These are phyloP conservation scores for Timandra comae DNA, from an alignment of 2,888 invertebrate genomes.

Conservation along the genomic window DNA sequence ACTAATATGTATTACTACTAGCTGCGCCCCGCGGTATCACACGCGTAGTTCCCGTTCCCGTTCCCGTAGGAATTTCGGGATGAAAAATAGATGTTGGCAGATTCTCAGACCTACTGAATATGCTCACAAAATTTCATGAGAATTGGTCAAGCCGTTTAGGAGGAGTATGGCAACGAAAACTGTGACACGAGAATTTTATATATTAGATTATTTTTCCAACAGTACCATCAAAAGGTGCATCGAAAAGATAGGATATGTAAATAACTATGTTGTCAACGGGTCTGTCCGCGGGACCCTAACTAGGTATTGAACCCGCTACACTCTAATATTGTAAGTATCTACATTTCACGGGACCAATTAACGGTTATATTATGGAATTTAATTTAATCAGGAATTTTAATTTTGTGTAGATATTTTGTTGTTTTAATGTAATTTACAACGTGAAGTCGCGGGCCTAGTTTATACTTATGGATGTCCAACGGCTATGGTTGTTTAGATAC, in stretches of 20 bases:
- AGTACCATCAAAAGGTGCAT: constrained; percentile 40
- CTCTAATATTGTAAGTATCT: constrained; percentile 1
- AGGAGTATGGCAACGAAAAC: no score
- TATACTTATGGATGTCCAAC: no score
- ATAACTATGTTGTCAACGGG: constrained; percentile 35
- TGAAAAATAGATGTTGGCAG: no score
- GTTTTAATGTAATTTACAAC: constrained; percentile 11
- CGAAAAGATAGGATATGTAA: constrained; percentile 44
- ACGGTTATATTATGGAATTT: constrained; percentile 17
- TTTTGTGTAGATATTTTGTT: constrained; percentile 9
- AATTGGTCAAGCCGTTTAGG: no score
- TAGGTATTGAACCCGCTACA: not conserved
- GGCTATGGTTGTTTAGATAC: no score
- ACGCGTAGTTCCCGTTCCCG: no score
- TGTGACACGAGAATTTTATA: not conserved
- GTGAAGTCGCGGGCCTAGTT: no score
- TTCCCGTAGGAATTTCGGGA: no score
- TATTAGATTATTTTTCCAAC: constrained; percentile 12
- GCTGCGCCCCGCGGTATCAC: no score
- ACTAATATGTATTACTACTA: no score
- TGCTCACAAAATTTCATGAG: no score
- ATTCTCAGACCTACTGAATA: no score
- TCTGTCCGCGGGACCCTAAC: constrained; percentile 6
- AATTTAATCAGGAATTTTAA: constrained; percentile 24
- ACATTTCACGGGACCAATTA: constrained; percentile 29